A percentile compares a stretch with the other conserved stretches of the same genome.
phyloP scores from a whole-genome alignment of 64 coral and sea anemone species.

The Pocillopora damicornis region DNA sequence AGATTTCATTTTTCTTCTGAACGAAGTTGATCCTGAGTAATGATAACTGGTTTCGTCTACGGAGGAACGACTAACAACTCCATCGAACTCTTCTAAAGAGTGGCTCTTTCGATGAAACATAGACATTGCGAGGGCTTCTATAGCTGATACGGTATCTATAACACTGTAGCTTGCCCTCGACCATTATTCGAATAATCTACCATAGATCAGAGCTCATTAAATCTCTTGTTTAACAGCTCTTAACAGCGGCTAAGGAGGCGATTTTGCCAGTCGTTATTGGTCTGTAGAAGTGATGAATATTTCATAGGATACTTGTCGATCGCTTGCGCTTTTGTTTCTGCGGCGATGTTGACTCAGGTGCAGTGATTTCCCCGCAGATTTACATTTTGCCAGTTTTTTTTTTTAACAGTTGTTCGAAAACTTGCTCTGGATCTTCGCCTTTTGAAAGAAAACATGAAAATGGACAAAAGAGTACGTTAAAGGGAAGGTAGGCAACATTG shows the following conservation, averaged over 20 bases:
- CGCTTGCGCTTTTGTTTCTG: constrained; percentile 9
- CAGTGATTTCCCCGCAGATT: background rate
- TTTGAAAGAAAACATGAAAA: no score
- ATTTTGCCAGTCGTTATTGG: constrained; percentile 8
- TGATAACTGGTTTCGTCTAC: background rate
- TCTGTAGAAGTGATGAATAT: constrained; percentile 5
- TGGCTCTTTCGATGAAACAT: constrained; percentile 11
- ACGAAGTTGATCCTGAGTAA: constrained; percentile 4
- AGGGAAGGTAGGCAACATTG: no score
- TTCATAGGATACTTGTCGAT: constrained; percentile 9
- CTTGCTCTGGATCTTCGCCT: background rate
- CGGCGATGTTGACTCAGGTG: constrained; percentile 17
- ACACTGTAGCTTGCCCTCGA: background rate
- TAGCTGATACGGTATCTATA: background rate
- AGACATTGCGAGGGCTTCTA: background rate
- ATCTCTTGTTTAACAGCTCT: constrained; percentile 1
- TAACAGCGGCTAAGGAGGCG: background rate
- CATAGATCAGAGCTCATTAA: background rate
- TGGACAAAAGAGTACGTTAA: no score
- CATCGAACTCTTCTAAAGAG: constrained; percentile 13
- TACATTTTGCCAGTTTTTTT: background rate
- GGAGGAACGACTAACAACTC: background rate
- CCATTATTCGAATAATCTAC: background rate
- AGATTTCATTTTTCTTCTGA: constrained; percentile 76
- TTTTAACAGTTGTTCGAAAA: background rate